phyloP scores from a whole-genome alignment of 1,140 invertebrate genomes.

The Idris sp. region DNA sequence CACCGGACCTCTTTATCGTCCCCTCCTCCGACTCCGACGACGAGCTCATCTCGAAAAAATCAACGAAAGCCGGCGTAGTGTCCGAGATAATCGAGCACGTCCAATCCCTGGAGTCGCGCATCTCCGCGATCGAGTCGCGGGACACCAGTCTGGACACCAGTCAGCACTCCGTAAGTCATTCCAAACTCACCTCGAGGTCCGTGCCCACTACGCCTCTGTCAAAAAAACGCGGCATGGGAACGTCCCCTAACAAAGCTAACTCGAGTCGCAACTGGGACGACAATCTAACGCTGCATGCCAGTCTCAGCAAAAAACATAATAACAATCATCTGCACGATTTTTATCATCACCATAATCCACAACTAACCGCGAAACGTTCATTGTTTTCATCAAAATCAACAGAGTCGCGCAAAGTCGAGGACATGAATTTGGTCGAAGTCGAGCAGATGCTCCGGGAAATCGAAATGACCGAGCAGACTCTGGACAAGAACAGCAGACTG shows the following conservation, averaged over 20 bases:
- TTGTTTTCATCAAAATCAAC: constrained; percentile 54
- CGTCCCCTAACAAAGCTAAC: constrained; percentile 68
- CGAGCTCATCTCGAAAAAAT: constrained; percentile 68
- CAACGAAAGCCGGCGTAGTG: constrained; percentile 78
- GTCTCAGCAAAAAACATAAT: constrained; percentile 45
- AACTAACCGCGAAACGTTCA: constrained; percentile 15
- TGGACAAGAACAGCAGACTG: constrained; percentile 1
- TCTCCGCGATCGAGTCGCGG: constrained; percentile 77
- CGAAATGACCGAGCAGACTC: constrained; percentile 69
- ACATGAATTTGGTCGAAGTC: constrained; percentile 75
- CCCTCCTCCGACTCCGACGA: constrained; percentile 79
- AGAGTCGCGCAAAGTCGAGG: constrained; percentile 56
- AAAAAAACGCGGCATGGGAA: constrained; percentile 37
- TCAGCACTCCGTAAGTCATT: constrained; percentile 67
- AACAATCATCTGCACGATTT: constrained; percentile 36
- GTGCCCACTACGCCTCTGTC: constrained; percentile 68
- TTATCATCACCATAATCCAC: constrained; percentile 14
- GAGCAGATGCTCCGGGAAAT: constrained; percentile 75
- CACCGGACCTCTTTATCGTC: constrained; percentile 84
- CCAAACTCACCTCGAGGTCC: constrained; percentile 65
- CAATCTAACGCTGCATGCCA: constrained; percentile 67
- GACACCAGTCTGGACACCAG: constrained; percentile 68
- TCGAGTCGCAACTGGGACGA: constrained; percentile 49
- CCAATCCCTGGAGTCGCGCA: constrained; percentile 80
- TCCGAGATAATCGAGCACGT: constrained; percentile 82